Evolutionary conservation across 2,888 invertebrate species (phyloP).

Genomic region (Carcina quercana): DNA sequence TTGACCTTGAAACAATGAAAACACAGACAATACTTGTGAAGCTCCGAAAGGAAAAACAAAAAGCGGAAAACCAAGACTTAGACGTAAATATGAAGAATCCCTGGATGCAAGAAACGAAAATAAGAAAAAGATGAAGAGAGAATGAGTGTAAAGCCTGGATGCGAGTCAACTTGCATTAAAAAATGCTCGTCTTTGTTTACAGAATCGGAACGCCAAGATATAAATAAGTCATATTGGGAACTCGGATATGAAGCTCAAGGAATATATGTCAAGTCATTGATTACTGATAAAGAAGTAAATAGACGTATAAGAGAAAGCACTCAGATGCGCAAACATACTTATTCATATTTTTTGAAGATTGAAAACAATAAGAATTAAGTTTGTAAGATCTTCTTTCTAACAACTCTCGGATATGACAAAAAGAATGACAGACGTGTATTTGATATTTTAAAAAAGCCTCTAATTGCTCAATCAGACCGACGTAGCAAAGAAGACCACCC

Average conservation of each 20-base stretch:
- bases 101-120: constrained; percentile 1
- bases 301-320: background rate
- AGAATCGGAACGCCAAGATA: background rate
- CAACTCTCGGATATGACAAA: constrained; percentile 12
- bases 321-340: background rate
- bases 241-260: constrained; percentile 4
- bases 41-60: background rate
- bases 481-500: constrained; percentile 2
- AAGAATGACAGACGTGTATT: constrained; percentile 9
- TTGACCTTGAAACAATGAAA: background rate
- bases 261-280: constrained; percentile 1
- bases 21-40: background rate
- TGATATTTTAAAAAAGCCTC: constrained; percentile 1
- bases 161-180: background rate
- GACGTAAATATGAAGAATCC: constrained; percentile 2
- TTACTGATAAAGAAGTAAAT: background rate
- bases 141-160: constrained; percentile 1
- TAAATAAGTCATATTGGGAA: background rate
- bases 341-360: background rate
- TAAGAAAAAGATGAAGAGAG: constrained; percentile 1
- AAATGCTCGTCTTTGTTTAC: background rate
- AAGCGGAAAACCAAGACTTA: background rate
- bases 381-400: constrained; percentile 11
- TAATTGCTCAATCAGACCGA: constrained; percentile 2
- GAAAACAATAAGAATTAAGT: constrained; percentile 5